Percentiles rank a stretch among this genome's conserved stretches.
phyloP scores from a whole-genome alignment of 2,113 vertebrate species.

The Craseonycteris thonglongyai region DNA sequence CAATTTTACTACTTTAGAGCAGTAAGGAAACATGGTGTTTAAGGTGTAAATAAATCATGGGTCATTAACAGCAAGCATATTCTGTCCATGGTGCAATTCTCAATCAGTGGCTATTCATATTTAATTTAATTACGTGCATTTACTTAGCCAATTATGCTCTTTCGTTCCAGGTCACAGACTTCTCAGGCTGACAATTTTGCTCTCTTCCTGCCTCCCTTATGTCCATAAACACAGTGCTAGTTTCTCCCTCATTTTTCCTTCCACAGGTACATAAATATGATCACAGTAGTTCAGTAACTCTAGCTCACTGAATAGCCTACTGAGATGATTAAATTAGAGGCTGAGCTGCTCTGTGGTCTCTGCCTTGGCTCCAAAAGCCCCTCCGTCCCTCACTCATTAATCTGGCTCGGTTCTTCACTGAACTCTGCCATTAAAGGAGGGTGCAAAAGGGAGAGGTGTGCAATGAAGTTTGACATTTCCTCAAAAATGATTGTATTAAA shows the following conservation, averaged over 20 bases:
- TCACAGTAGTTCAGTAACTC: background rate
- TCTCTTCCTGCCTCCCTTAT: slow-evolving; percentile 14
- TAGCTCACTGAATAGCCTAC: background rate
- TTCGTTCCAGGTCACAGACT: slow-evolving; percentile 40
- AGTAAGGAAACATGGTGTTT: slow-evolving; percentile 85
- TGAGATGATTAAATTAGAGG: slow-evolving; percentile 43
- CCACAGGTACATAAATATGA: background rate
- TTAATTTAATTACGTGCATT: slow-evolving; percentile 81
- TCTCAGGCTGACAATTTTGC: slow-evolving; percentile 44
- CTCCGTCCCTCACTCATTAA: slow-evolving; percentile 63
- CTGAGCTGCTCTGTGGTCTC: slow-evolving; percentile 43
- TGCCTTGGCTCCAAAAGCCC: slow-evolving; percentile 72
- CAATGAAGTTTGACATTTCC: slow-evolving; percentile 76
- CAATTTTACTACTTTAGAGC: slow-evolving; percentile 84
- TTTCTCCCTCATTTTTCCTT: background rate
- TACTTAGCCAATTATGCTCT: slow-evolving; percentile 61
- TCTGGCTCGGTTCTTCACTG: slow-evolving; percentile 72
- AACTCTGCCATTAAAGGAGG: slow-evolving; percentile 68
- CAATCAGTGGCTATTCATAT: slow-evolving; percentile 80
- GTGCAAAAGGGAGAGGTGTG: slow-evolving; percentile 43
- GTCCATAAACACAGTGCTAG: slow-evolving; percentile 27
- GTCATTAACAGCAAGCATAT: slow-evolving; percentile 84
- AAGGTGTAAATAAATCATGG: slow-evolving; percentile 94
- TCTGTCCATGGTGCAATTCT: slow-evolving; percentile 71
- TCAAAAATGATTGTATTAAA: slow-evolving; percentile 80